phyloP scores from a whole-genome alignment of 1,140 invertebrate species.

The Paracyclopina nana region DNA sequence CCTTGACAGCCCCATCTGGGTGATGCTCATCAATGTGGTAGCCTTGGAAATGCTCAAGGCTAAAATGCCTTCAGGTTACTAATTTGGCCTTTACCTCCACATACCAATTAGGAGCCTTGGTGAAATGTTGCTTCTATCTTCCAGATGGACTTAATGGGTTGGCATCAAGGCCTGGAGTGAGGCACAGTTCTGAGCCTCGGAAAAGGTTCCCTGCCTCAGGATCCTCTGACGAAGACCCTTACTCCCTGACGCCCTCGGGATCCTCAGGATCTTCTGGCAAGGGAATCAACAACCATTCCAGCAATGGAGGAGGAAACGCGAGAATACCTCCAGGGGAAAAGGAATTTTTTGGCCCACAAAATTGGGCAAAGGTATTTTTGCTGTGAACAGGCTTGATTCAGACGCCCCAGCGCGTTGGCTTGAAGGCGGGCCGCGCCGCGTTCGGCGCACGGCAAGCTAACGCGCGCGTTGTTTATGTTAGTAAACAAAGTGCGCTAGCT shows the following conservation, averaged over 20 bases:
- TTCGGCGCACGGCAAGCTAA: no score
- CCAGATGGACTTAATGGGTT: no score
- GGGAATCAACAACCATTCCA: not conserved
- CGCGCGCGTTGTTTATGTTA: not conserved
- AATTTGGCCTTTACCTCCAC: no score
- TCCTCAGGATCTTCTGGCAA: slow-evolving; percentile 15
- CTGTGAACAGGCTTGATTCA: no score
- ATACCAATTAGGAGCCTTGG: no score
- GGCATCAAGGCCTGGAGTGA: not conserved
- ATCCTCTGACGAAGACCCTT: slow-evolving; percentile 15
- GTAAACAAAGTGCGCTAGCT: not conserved
- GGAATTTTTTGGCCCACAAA: slow-evolving; percentile 15
- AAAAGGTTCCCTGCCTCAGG: slow-evolving; percentile 12
- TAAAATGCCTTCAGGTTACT: no score
- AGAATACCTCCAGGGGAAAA: slow-evolving; percentile 7
- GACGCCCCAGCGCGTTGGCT: no score
- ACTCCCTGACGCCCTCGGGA: slow-evolving; percentile 14
- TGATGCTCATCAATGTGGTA: slow-evolving; percentile 85
- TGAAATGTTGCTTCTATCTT: no score
- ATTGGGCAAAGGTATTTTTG: slow-evolving; percentile 13
- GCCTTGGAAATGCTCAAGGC: slow-evolving; percentile 91
- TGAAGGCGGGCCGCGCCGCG: no score
- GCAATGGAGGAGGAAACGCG: not conserved
- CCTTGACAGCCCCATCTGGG: slow-evolving; percentile 81
- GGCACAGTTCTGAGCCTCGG: slow-evolving; percentile 6